Base-by-base conservation (phyloP, 2,888 invertebrate genomes). In the Rotaria sp. region DNA sequence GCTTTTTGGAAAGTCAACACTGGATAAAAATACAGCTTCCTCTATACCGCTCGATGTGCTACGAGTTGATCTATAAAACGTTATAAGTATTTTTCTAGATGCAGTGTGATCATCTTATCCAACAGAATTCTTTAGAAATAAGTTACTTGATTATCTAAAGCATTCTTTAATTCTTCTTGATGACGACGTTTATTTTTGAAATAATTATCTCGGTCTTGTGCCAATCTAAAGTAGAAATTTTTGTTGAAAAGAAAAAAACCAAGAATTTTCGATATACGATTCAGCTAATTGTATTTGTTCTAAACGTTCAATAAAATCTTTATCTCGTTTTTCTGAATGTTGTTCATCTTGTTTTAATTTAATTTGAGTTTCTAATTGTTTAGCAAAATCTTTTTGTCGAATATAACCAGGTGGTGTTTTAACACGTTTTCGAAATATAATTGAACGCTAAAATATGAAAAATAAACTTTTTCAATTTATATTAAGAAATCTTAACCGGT, bases 201-300 rank as follows among this genome's bases (percentile, higher is more conserved):
- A 86, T 89, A 90, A 86, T 90, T 90, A 84, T 90, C 91, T 86
- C 91, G 88, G 87, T 91, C 91, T 24, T 89, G 89, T 15, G 91
- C 90, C 87, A 91, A 87, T 88, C 91, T 91, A 88, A 30, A 67
- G 2, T 18, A 67, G 8, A n/a, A 26, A 35, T 15, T 50, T 50
- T 18, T 11, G 2, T 50, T 50, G 4, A 50, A 15, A 50, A 50
- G 18, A 50, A 18, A 50, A 50, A 50, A 18, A 50, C 15, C 50
- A 15, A 2, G 2, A 50, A 11, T 8, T 2, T 15, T 35, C 15
- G 21, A 89, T 90, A 89, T 88, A 91, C 91, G 91, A 91, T 87
- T 91, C 91, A 67, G 91, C 91, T 74, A 91, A 88, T 87, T 91
- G 91, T 15, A 90, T 90, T 88, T 91, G 91, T 88, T 91, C 91